Conservation (phyloP, 2,797 vertebrate species). For the Phalanger gymnotis region DNA sequence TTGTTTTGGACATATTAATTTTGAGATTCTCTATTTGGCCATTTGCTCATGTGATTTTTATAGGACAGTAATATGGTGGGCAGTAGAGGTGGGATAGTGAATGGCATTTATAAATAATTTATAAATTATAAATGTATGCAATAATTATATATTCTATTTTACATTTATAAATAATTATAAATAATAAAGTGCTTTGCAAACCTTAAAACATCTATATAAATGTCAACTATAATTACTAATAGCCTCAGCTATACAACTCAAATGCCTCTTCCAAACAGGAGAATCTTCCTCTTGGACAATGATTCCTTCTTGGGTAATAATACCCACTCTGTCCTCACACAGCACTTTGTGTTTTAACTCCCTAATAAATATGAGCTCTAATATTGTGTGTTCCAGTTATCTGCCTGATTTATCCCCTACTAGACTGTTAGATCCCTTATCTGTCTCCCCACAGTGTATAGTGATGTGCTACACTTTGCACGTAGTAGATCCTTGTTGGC, state of each 20-base stretch:
- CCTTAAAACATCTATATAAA: background rate
- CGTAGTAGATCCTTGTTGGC: background rate
- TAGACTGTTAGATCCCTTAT: background rate
- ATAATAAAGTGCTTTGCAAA: background rate
- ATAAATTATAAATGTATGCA: background rate
- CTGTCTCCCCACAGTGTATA: background rate
- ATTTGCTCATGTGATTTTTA: background rate
- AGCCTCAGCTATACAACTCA: background rate
- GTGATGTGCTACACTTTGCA: background rate
- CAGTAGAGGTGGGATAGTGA: background rate
- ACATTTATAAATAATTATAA: background rate
- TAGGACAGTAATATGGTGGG: background rate
- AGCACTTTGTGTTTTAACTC: background rate
- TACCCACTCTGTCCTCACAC: background rate
- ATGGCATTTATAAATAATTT: background rate
- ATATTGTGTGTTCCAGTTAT: background rate
- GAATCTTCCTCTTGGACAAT: background rate
- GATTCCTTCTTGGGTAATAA: background rate
- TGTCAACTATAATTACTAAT: background rate
- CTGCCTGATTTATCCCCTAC: background rate
- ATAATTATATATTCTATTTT: background rate
- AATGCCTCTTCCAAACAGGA: background rate
- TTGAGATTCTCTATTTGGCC: background rate
- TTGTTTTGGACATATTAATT: background rate
- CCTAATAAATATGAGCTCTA: background rate